These are phyloP conservation scores for Sandelia bainsii DNA, from an alignment of 2,797 vertebrate species.

Conservation along the genomic window DNA sequence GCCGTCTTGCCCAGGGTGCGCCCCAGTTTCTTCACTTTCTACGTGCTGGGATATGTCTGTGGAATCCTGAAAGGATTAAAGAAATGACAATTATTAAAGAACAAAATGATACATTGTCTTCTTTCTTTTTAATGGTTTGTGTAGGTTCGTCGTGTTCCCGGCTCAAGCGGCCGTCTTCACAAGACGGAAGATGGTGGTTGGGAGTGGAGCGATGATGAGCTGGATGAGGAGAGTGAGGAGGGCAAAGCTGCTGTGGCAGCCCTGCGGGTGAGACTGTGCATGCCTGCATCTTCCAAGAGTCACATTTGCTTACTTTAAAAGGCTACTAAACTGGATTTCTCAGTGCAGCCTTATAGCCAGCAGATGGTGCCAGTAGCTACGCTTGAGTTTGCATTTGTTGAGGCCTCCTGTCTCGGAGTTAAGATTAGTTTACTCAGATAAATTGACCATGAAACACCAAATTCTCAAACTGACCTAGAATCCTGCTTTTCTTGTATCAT, in stretches of 20 bases:
- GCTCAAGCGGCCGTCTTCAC: conserved; percentile 95
- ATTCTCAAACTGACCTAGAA: background rate
- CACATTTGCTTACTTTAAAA: background rate
- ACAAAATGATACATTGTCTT: background rate
- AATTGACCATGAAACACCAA: background rate
- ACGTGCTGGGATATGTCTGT: background rate
- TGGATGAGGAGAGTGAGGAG: conserved; percentile 98
- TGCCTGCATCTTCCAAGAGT: background rate
- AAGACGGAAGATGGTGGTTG: conserved; percentile 95
- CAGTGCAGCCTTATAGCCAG: background rate
- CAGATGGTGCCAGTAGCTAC: conserved; percentile 36
- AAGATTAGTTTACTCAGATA: background rate
- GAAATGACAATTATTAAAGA: background rate
- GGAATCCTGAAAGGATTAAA: background rate
- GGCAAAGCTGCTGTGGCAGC: conserved; percentile 95
- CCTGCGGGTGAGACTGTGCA: conserved; percentile 87
- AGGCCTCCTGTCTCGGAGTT: background rate
- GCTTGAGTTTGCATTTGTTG: conserved; percentile 3
- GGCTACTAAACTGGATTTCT: background rate
- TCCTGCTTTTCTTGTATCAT: too few relatives aligned
- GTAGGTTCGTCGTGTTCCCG: conserved; percentile 93
- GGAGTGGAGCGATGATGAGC: conserved; percentile 98
- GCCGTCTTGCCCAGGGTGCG: background rate
- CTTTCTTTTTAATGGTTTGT: background rate
- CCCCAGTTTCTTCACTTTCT: conserved; percentile 12